Evolutionary conservation across 2,113 vertebrate species (phyloP).

Genomic region (Sprattus sprattus): DNA sequence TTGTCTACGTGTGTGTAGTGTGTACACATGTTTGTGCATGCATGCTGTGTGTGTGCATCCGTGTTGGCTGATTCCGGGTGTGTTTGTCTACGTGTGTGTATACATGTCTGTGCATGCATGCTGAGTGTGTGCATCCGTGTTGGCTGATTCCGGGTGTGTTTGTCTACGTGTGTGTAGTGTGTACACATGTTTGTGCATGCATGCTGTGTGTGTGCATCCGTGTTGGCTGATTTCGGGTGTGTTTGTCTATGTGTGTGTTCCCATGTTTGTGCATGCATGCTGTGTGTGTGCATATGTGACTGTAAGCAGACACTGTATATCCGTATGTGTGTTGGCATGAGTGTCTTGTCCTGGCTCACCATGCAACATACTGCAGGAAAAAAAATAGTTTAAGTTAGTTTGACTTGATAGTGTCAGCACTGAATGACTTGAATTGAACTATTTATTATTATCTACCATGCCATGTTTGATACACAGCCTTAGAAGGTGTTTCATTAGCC

Average conservation of each 20-base stretch:
- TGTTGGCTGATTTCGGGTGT: too few relatives aligned
- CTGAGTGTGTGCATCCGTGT: too few relatives aligned
- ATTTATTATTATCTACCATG: not conserved
- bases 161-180: too few relatives aligned
- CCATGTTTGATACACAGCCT: not conserved
- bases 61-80: not conserved
- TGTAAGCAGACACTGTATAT: not conserved
- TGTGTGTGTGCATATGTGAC: not conserved
- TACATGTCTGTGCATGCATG: too few relatives aligned
- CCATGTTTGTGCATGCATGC: not conserved
- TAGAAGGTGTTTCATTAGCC: not conserved
- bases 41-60: not conserved
- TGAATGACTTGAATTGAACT: not conserved
- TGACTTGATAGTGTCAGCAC: not conserved
- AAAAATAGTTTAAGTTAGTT: not conserved
- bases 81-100: too few relatives aligned
- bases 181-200: too few relatives aligned
- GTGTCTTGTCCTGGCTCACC: too few relatives aligned
- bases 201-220: too few relatives aligned
- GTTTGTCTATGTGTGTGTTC: conserved; percentile 40
- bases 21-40: not conserved
- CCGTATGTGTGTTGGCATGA: not conserved
- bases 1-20: not conserved
- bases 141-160: too few relatives aligned
- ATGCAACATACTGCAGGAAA: not conserved